These are phyloP conservation scores for Ageneiosus marmoratus DNA, from an alignment of 2,113 vertebrate genomes.

Conservation along the genomic window DNA sequence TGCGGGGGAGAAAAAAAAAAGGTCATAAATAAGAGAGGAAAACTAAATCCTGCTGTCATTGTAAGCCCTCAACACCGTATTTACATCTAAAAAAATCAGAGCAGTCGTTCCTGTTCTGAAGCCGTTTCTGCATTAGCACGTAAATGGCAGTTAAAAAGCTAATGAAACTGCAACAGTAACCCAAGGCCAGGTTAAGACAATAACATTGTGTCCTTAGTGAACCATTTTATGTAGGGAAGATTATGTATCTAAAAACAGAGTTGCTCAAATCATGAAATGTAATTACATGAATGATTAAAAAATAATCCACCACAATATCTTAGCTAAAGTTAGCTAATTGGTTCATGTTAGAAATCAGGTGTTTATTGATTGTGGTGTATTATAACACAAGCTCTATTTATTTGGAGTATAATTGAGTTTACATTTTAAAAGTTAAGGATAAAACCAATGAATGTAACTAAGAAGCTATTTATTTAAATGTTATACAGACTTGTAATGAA, in stretches of 20 bases:
- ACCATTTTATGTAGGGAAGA: no score
- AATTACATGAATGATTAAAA: not conserved
- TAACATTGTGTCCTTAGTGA: not conserved
- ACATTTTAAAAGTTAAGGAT: not conserved
- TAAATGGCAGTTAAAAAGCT: slow-evolving; percentile 26
- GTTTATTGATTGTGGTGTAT: not conserved
- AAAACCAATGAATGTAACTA: not conserved
- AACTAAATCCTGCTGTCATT: slow-evolving; percentile 2
- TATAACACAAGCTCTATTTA: not conserved
- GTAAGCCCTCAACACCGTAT: slow-evolving; percentile 36
- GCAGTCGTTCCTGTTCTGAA: slow-evolving; percentile 34
- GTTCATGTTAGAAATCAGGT: not conserved
- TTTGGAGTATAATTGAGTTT: not conserved
- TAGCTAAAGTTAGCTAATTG: not conserved
- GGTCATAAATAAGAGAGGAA: not conserved
- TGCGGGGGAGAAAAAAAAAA: not conserved
- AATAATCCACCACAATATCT: not conserved
- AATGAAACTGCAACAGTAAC: not conserved
- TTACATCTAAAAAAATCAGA: slow-evolving; percentile 47
- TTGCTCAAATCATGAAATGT: not conserved
- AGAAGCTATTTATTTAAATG: not conserved
- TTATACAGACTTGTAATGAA: no score
- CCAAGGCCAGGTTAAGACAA: not conserved
- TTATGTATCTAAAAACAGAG: not conserved
- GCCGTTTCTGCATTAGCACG: slow-evolving; percentile 36